A percentile compares a stretch with the other conserved stretches of the same genome.
Conservation (phyloP, 1,140 invertebrate species). For the Periplaneta americana region DNA sequence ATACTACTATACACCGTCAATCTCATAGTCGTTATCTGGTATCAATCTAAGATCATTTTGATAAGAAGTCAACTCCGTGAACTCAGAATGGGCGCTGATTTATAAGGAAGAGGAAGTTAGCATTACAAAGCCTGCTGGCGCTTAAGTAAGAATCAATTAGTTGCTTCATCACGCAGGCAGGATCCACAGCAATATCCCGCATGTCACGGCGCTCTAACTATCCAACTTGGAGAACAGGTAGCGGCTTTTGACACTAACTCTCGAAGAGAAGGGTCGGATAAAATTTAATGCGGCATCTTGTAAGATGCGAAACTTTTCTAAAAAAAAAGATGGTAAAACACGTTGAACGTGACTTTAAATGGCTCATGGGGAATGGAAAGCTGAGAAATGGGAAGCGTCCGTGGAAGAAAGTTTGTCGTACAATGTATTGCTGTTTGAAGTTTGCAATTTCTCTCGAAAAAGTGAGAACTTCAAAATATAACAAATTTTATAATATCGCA, state of each 20-base stretch:
- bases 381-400: neutral
- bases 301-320: neutral
- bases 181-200: neutral
- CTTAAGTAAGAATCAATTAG: too few relatives aligned
- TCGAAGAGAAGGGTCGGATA: neutral
- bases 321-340: neutral
- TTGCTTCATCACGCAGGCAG: too few relatives aligned
- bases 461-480: too few relatives aligned
- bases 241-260: neutral
- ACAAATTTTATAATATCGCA: too few relatives aligned
- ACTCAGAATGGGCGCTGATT: too few relatives aligned
- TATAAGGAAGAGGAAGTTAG: too few relatives aligned
- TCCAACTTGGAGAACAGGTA: neutral
- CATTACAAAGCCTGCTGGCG: too few relatives aligned
- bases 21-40: too few relatives aligned
- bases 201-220: neutral
- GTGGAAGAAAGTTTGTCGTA: neutral
- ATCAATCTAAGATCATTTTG: too few relatives aligned
- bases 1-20: too few relatives aligned
- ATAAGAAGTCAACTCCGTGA: too few relatives aligned
- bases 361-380: neutral
- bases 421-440: neutral
- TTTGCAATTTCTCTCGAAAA: neutral
- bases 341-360: neutral
- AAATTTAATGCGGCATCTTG: neutral